Evolutionary conservation across 2,113 vertebrate species (phyloP).

Genomic region (Aphelocoma coerulescens): DNA sequence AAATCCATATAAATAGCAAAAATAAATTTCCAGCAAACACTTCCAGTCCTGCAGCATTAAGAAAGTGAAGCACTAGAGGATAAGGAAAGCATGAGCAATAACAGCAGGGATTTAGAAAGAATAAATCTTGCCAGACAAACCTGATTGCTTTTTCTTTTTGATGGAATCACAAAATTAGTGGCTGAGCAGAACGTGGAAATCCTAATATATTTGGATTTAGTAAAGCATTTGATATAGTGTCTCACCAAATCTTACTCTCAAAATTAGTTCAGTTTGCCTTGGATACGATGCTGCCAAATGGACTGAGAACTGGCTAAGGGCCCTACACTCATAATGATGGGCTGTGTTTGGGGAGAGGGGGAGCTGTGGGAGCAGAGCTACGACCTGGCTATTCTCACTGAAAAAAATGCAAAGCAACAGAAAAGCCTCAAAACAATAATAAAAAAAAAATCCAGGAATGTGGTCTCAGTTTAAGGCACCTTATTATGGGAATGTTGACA

Average conservation of each 20-base stretch:
- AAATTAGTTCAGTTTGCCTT: constrained; percentile 64
- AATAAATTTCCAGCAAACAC: constrained; percentile 45
- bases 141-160: constrained; percentile 67
- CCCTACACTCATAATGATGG: neutral
- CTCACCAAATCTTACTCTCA: constrained; percentile 44
- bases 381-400: neutral
- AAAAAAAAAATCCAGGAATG: neutral
- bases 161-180: constrained; percentile 64
- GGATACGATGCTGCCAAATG: constrained; percentile 33
- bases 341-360: neutral
- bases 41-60: constrained; percentile 55
- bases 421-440: neutral
- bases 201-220: constrained; percentile 69
- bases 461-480: neutral
- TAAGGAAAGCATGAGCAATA: constrained; percentile 63
- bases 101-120: constrained; percentile 61
- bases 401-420: neutral
- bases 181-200: constrained; percentile 55
- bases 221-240: constrained; percentile 57
- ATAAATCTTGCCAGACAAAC: constrained; percentile 66
- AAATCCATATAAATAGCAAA: constrained; percentile 51
- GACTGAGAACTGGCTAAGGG: constrained; percentile 37
- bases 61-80: constrained; percentile 56
- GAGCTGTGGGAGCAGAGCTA: neutral
- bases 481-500: neutral